Percentiles rank a stretch among this genome's conserved stretches.
phyloP scores from a whole-genome alignment of 2,888 invertebrate genomes.

The Caenorhabditis macrosperma region DNA sequence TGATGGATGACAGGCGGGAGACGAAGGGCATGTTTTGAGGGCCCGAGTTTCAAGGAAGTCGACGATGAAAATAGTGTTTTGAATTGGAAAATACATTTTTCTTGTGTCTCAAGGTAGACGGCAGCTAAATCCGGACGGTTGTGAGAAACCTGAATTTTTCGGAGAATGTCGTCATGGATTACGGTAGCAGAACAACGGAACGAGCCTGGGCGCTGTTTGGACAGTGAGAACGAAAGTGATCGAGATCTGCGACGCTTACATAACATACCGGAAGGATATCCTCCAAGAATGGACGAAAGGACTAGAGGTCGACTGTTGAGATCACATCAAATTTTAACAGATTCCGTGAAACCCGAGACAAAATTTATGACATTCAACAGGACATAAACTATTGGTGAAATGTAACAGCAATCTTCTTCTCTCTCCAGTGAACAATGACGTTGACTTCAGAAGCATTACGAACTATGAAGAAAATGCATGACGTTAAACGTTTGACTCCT shows the following conservation, averaged over 20 bases:
- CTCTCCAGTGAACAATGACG: constrained; percentile 20
- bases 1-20: constrained; percentile 35
- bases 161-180: constrained; percentile 24
- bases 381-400: constrained; percentile 13
- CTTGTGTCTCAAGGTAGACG: constrained; percentile 36
- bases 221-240: constrained; percentile 34
- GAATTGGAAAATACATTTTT: constrained; percentile 40
- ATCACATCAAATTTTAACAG: background rate
- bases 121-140: constrained; percentile 50
- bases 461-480: background rate
- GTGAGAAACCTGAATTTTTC: constrained; percentile 31
- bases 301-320: background rate
- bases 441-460: background rate
- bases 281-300: background rate
- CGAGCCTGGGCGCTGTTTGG: constrained; percentile 18
- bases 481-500: background rate
- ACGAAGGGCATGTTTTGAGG: constrained; percentile 41
- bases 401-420: background rate
- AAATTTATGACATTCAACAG: constrained; percentile 20
- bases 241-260: background rate
- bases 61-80: constrained; percentile 14
- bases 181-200: constrained; percentile 20
- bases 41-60: constrained; percentile 10
- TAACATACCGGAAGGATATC: background rate
- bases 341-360: background rate